Percentiles rank a stretch among this genome's conserved stretches.
Conservation (phyloP, 2,113 vertebrate genomes). For the Silurus meridionalis region DNA sequence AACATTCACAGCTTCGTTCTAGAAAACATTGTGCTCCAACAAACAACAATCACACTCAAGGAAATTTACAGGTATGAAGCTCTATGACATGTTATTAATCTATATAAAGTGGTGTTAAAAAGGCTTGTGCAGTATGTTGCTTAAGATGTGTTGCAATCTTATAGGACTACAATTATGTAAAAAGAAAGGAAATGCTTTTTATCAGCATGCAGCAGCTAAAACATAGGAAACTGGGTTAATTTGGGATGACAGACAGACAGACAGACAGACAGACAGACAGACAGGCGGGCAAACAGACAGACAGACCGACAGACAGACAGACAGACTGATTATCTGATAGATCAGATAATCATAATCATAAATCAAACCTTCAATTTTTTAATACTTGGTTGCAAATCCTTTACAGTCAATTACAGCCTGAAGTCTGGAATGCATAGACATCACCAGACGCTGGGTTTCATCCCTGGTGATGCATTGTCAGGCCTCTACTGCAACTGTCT, state of each 20-base stretch:
- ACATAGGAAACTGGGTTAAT: not conserved
- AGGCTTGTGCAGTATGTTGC: not conserved
- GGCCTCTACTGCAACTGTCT: no score
- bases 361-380: no score
- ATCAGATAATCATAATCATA: no score
- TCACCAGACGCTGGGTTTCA: no score
- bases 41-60: slow-evolving; percentile 48
- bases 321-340: no score
- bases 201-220: not conserved
- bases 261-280: no score
- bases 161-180: not conserved
- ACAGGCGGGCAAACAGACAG: no score
- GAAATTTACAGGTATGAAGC: slow-evolving; percentile 46
- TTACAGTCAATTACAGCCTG: no score
- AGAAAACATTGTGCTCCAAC: slow-evolving; percentile 56
- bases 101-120: not conserved
- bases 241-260: not conserved
- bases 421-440: no score
- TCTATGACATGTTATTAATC: not conserved
- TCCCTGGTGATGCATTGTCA: no score
- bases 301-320: no score
- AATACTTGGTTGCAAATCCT: no score
- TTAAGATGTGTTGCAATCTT: not conserved
- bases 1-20: not conserved
- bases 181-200: not conserved